Evolutionary conservation across 2,113 vertebrate genomes (phyloP).

Genomic region (Aix galericulata): DNA sequence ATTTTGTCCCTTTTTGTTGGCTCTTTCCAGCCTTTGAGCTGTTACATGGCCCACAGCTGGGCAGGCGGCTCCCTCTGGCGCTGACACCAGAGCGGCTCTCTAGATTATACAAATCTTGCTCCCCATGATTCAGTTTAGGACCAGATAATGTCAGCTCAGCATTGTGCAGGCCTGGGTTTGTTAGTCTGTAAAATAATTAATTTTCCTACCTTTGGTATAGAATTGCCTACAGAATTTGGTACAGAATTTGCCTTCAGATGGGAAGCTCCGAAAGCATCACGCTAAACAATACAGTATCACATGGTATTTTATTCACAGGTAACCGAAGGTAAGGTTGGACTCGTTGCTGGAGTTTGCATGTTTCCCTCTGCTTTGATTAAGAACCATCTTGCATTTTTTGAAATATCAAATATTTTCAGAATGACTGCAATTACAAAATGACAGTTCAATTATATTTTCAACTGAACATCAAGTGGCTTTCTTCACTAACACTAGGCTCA

Average conservation of each 20-base stretch:
- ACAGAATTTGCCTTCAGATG: not conserved
- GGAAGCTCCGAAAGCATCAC: not conserved
- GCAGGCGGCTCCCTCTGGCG: constrained; percentile 81
- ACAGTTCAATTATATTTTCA: not conserved
- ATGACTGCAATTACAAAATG: not conserved
- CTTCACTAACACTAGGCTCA: not conserved
- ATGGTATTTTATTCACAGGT: not conserved
- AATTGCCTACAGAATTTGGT: no score
- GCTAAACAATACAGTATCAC: not conserved
- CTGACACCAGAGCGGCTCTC: not conserved
- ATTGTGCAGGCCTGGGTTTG: not conserved
- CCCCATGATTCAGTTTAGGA: not conserved
- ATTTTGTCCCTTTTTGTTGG: constrained; percentile 8
- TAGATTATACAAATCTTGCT: not conserved
- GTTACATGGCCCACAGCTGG: constrained; percentile 45
- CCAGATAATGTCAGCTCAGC: not conserved
- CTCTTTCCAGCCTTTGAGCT: not conserved
- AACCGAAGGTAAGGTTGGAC: not conserved
- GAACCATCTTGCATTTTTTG: not conserved
- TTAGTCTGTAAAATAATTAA: not conserved
- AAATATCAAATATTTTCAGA: not conserved
- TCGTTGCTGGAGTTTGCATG: not conserved
- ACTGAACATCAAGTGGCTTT: not conserved
- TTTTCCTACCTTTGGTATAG: not conserved
- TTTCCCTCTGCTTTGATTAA: not conserved